Conservation (phyloP, 2,888 invertebrate genomes). For the Sinhomidia bicolor region DNA sequence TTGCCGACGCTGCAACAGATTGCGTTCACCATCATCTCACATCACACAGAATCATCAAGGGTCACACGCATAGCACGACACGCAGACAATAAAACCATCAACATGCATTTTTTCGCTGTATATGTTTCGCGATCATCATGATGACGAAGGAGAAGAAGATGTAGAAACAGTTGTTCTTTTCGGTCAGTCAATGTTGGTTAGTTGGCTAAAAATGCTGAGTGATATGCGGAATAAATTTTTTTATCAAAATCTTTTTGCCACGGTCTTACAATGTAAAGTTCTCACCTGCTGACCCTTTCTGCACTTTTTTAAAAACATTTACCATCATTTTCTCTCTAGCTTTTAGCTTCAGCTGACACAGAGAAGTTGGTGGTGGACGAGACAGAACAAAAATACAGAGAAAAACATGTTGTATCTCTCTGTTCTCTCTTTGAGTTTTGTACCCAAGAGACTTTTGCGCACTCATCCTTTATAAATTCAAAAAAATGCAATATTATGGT, state of each 20-base stretch:
- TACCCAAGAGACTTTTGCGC: no score
- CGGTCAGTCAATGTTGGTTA: conserved; percentile 75
- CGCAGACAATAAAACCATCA: conserved; percentile 69
- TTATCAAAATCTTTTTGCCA: background rate
- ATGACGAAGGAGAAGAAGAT: background rate
- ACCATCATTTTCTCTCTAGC: conserved; percentile 21
- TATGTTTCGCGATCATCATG: conserved; percentile 4
- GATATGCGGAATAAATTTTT: conserved; percentile 33
- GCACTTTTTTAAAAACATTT: conserved; percentile 31
- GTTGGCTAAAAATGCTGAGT: conserved; percentile 37
- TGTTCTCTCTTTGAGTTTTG: no score
- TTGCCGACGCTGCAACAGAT: no score
- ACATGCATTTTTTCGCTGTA: conserved; percentile 24
- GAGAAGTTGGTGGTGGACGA: background rate
- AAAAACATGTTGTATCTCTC: no score
- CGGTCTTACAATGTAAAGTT: conserved; percentile 45
- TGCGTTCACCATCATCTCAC: conserved; percentile 13
- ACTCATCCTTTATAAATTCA: background rate
- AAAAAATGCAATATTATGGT: no score
- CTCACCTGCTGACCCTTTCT: conserved; percentile 57
- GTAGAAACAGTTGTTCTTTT: conserved; percentile 65
- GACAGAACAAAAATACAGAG: background rate
- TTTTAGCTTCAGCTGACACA: background rate
- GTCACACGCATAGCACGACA: conserved; percentile 77
- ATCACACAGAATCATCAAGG: conserved; percentile 60